Percentiles rank a stretch among this genome's conserved stretches.
These are phyloP conservation scores for Physella acuta DNA, from an alignment of 1,140 invertebrate species.

Conservation along the genomic window DNA sequence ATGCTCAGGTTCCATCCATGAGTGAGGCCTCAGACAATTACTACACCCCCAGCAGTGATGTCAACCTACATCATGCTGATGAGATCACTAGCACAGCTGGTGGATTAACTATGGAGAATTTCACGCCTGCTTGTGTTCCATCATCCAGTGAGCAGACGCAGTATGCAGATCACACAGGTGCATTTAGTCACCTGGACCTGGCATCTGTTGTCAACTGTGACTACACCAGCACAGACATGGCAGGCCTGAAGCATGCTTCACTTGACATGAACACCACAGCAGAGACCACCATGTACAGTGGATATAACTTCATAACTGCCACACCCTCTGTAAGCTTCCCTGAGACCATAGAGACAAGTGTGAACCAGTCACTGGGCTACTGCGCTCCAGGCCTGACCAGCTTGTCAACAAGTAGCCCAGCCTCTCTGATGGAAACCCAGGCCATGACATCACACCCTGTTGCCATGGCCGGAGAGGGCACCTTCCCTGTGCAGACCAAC, in stretches of 20 bases:
- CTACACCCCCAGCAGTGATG: too few relatives aligned
- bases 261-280: neutral
- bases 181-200: slow-evolving; percentile 1
- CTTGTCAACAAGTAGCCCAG: neutral
- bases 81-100: too few relatives aligned
- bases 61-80: too few relatives aligned
- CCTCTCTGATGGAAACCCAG: neutral
- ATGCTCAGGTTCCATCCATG: too few relatives aligned
- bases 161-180: too few relatives aligned
- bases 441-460: neutral
- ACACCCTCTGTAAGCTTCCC: neutral
- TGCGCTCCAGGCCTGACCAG: neutral
- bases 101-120: too few relatives aligned
- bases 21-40: too few relatives aligned
- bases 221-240: too few relatives aligned
- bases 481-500: neutral
- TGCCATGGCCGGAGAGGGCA: neutral
- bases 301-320: neutral
- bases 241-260: neutral
- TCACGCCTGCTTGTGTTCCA: too few relatives aligned
- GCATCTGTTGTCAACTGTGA: neutral
- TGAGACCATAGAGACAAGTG: neutral
- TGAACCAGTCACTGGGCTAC: neutral
- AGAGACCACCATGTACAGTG: neutral
- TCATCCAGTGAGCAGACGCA: too few relatives aligned